These are phyloP conservation scores for Tipula unca DNA, from an alignment of 2,888 invertebrate species.

Conservation along the genomic window DNA sequence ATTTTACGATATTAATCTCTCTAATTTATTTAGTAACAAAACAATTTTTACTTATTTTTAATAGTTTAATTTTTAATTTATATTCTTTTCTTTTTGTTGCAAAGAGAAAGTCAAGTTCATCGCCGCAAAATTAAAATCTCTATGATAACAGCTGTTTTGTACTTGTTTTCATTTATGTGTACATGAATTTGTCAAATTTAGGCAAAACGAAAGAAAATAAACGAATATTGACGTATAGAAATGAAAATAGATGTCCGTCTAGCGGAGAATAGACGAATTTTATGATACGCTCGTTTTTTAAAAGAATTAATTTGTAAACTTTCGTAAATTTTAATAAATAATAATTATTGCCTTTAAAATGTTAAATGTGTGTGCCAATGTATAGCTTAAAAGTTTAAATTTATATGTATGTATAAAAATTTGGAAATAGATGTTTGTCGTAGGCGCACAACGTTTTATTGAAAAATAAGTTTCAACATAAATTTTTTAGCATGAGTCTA, in stretches of 20 bases:
- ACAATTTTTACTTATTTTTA: background rate
- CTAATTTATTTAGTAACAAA: background rate
- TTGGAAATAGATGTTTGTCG: too few species aligned
- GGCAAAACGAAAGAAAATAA: background rate
- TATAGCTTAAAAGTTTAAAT: too few species aligned
- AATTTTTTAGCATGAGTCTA: too few species aligned
- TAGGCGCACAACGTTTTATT: too few species aligned
- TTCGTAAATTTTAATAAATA: too few species aligned
- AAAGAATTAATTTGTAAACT: too few species aligned
- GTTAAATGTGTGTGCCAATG: too few species aligned
- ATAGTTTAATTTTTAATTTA: background rate
- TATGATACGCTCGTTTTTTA: too few species aligned
- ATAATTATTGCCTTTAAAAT: too few species aligned
- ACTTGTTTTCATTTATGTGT: background rate
- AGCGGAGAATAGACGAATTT: background rate
- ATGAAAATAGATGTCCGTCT: background rate
- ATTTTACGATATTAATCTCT: background rate
- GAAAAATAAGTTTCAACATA: too few species aligned
- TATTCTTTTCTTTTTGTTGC: background rate
- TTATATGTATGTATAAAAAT: too few species aligned
- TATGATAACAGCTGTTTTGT: background rate
- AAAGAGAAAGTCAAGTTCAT: background rate
- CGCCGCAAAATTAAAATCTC: background rate
- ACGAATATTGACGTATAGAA: background rate
- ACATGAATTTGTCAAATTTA: background rate